Conservation (phyloP, 2,797 vertebrate species). For the Chiloscyllium punctatum region DNA sequence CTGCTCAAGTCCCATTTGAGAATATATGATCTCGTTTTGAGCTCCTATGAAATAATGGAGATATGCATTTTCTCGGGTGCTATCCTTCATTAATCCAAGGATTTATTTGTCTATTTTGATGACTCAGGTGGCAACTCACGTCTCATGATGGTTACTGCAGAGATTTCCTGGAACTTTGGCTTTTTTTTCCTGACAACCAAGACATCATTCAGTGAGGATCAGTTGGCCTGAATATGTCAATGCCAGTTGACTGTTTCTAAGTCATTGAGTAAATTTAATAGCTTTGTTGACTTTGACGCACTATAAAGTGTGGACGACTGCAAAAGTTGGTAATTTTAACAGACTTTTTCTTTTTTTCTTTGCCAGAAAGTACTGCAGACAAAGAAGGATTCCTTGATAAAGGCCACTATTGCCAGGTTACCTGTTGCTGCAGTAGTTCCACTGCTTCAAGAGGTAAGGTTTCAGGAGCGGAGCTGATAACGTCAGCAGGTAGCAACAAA, state of each 20-base stretch:
- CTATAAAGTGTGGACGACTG: too few species aligned
- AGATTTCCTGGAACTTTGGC: not conserved
- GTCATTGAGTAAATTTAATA: not conserved
- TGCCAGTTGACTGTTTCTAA: not conserved
- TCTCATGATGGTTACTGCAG: not conserved
- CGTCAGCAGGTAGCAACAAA: not conserved
- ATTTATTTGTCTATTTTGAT: not conserved
- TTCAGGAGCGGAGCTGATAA: not conserved
- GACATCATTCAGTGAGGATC: not conserved
- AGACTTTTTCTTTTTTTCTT: not conserved
- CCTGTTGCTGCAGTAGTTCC: slow-evolving; percentile 85
- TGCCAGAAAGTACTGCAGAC: slow-evolving; percentile 90
- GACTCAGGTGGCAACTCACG: not conserved
- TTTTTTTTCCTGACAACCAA: not conserved
- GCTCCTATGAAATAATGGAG: not conserved
- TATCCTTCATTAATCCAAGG: not conserved
- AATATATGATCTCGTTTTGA: not conserved
- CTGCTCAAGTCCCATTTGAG: too few species aligned
- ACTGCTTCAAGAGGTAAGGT: slow-evolving; percentile 79
- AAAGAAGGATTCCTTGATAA: slow-evolving; percentile 76
- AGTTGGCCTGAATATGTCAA: not conserved
- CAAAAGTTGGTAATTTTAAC: not conserved
- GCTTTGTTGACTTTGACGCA: not conserved
- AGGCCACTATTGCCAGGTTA: slow-evolving; percentile 84
- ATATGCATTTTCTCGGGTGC: too few species aligned